Base-by-base conservation (phyloP, 2,888 invertebrate genomes). In the Standfussiana lucernea region DNA sequence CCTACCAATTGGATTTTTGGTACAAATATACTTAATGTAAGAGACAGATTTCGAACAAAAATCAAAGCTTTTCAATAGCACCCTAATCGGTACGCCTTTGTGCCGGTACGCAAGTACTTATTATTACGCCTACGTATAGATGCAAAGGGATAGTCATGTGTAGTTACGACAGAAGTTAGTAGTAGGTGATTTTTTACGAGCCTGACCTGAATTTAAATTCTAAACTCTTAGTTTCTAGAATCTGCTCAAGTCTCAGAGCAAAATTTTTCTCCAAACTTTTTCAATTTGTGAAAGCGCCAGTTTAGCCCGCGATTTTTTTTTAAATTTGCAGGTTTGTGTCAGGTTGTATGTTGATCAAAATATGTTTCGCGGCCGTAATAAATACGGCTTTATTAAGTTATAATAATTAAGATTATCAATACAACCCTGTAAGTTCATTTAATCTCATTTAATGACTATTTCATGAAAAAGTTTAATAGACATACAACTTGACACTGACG, bases 81-180 rank as follows among this genome's bases (percentile, higher is more conserved):
- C 61, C 61, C 56, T 32, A 40, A 70, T 56, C 37, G 69, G 72
- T 72, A 37, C 69, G 6, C 28, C 24, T 68, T 37, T 15, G 72
- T 72, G 37, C 72, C 69, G 37, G 69, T 47, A 68, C 72, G 45
- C n/a, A 37, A 37, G 21, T 21, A 47, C 28, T 28, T 28, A 10
- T n/a, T 13, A 13, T 28, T n/a, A n/a, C n/a, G 1, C 13, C 28
- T 47, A 28, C n/a, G 35, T 71, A 67, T 21, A 3, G 0, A 66
- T 71, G n/a, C 42, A 66, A 35, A 45, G 35, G 42, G 65, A 32
- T 35, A 32, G 42, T 8, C 42, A 64, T n/a, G 11, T n/a, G n/a
- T 35, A n/a, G 24, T 37, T 32, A 70, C 5, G 21, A 7, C n/a
- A 42, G 15, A 15, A 11, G 15, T 42, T 42, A 13, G 45, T 6